Evolutionary conservation across 2,888 invertebrate genomes (phyloP).

Genomic region (Monoplex corrugatus): DNA sequence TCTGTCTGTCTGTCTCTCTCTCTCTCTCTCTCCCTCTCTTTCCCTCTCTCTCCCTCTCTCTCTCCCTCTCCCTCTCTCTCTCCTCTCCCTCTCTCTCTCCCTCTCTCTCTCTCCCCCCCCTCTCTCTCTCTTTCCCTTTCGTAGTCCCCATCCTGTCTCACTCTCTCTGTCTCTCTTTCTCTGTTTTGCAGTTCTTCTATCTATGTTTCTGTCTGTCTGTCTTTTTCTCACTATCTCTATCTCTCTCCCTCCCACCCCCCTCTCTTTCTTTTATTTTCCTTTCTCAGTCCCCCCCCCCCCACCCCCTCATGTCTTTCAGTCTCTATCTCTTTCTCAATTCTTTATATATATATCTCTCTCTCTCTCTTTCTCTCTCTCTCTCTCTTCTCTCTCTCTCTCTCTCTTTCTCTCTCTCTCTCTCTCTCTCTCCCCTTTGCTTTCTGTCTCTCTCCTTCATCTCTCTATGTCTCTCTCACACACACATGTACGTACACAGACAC

Average conservation of each 20-base stretch:
- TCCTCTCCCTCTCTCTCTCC: not conserved
- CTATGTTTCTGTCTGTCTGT: not conserved
- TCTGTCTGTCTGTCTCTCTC: not conserved
- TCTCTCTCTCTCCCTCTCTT: constrained; percentile 14
- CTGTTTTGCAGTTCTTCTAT: not conserved
- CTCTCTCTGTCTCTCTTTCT: not conserved
- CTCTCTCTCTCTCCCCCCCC: not conserved
- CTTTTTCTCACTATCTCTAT: no score
- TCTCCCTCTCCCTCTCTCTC: not conserved
- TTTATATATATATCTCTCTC: not conserved
- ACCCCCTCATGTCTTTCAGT: no score
- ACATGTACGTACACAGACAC: no score
- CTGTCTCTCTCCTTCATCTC: no score
- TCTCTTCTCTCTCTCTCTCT: not conserved
- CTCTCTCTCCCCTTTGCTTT: no score
- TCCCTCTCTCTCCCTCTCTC: not conserved
- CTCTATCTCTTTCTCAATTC: not conserved
- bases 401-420: not conserved
- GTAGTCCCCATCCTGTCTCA: no score
- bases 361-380: not conserved
- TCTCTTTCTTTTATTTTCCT: no score
- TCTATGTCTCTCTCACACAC: no score
- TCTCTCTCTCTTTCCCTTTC: not conserved
- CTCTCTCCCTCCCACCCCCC: no score
- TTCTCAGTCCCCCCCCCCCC: not conserved